Evolutionary conservation across 2,888 invertebrate species (phyloP).

Genomic region (Dolichopus griseipennis): DNA sequence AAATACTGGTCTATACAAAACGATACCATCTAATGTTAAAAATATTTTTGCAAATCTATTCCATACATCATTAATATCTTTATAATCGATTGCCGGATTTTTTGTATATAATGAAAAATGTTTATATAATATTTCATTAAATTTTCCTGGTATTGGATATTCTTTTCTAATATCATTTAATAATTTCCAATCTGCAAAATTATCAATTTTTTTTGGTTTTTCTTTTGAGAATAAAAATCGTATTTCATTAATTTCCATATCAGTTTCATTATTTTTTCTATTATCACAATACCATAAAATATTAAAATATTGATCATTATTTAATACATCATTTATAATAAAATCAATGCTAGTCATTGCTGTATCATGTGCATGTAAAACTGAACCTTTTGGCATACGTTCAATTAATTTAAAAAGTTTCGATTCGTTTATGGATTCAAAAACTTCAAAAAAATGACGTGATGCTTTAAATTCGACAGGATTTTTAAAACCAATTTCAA

Average conservation of each 20-base stretch:
- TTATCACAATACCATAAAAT: conserved; percentile 41
- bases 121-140: conserved; percentile 46
- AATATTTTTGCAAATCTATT: conserved; percentile 50
- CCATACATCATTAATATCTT: conserved; percentile 53
- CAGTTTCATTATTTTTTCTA: conserved; percentile 19
- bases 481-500: conserved; percentile 44
- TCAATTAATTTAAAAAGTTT: conserved; percentile 58
- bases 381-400: conserved; percentile 66
- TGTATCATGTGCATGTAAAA: conserved; percentile 61
- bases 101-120: conserved; percentile 50
- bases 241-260: conserved; percentile 15
- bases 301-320: conserved; percentile 1
- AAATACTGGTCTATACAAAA: conserved; percentile 56
- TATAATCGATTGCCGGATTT: conserved; percentile 46
- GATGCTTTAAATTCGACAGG: conserved; percentile 28
- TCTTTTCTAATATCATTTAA: neutral
- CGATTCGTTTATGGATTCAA: conserved; percentile 39
- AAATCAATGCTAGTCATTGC: conserved; percentile 55
- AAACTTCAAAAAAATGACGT: conserved; percentile 20
- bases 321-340: conserved; percentile 43
- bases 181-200: conserved; percentile 30
- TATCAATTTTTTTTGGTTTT: conserved; percentile 20
- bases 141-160: neutral
- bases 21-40: conserved; percentile 45
- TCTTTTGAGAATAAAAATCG: conserved; percentile 28